phyloP scores from a whole-genome alignment of 2,797 vertebrate genomes.

The Gobionotothen gibberifrons region DNA sequence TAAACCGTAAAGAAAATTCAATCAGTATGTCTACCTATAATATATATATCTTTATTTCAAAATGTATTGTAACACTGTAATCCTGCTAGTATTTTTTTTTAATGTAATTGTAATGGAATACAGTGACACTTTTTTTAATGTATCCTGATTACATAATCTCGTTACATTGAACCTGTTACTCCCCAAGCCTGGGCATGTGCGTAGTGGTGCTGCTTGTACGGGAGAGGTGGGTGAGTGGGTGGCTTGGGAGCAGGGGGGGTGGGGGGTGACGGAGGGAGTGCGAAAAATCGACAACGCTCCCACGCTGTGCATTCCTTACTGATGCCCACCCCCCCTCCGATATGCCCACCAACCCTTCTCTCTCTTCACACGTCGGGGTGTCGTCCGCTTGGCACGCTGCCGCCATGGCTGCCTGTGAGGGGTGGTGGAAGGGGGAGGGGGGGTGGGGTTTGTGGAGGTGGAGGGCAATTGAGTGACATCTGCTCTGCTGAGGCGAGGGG shows the following conservation, averaged over 20 bases:
- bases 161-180: no score
- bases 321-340: slow-evolving; percentile 43
- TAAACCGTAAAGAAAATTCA: no score
- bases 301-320: slow-evolving; percentile 77
- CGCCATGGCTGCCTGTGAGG: slow-evolving; percentile 84
- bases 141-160: no score
- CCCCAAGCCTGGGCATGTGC: slow-evolving; percentile 16
- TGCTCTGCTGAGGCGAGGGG: slow-evolving; percentile 88
- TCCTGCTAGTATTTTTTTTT: no score
- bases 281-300: slow-evolving; percentile 66
- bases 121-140: no score
- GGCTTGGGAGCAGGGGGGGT: slow-evolving; percentile 48
- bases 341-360: slow-evolving; percentile 44
- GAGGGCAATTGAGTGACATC: slow-evolving; percentile 92
- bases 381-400: slow-evolving; percentile 72
- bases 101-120: no score
- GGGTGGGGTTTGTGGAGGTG: slow-evolving; percentile 69
- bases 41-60: no score
- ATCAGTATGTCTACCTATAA: no score
- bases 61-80: no score
- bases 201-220: slow-evolving; percentile 53
- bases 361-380: slow-evolving; percentile 82
- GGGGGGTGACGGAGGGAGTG: slow-evolving; percentile 43
- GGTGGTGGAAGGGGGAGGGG: slow-evolving; percentile 21
- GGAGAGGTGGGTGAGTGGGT: slow-evolving; percentile 62